Conservation (phyloP, 2,797 vertebrate species). For the Clarias platycephalus region DNA sequence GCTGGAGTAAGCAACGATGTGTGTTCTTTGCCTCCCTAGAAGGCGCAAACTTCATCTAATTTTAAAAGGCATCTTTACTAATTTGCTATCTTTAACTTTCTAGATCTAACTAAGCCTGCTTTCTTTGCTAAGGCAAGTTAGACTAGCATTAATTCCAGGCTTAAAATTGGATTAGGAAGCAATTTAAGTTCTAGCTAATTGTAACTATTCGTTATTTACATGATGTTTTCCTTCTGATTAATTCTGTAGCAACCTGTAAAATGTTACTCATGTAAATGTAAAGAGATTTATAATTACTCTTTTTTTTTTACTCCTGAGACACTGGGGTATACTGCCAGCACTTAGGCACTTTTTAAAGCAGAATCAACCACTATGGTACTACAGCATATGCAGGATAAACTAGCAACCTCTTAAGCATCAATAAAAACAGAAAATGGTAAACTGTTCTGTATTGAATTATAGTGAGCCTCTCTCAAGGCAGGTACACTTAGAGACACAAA, state of each 20-base stretch:
- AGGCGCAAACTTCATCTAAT: neutral
- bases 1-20: neutral
- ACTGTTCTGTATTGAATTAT: neutral
- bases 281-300: neutral
- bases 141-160: neutral
- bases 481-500: no score
- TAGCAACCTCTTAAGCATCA: neutral
- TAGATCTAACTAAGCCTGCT: neutral
- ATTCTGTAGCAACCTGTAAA: neutral
- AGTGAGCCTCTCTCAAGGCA: no score
- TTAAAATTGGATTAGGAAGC: neutral
- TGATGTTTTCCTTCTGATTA: neutral
- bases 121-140: neutral
- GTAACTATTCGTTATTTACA: neutral
- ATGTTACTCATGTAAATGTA: neutral
- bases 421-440: neutral
- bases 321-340: neutral
- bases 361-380: neutral
- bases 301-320: no score
- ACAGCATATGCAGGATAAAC: neutral
- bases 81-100: neutral
- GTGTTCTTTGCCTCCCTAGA: neutral
- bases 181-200: neutral
- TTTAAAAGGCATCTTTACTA: neutral
- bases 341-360: neutral